phyloP scores from a whole-genome alignment of 2,113 vertebrate species.

The Reinhardtius hippoglossoides region DNA sequence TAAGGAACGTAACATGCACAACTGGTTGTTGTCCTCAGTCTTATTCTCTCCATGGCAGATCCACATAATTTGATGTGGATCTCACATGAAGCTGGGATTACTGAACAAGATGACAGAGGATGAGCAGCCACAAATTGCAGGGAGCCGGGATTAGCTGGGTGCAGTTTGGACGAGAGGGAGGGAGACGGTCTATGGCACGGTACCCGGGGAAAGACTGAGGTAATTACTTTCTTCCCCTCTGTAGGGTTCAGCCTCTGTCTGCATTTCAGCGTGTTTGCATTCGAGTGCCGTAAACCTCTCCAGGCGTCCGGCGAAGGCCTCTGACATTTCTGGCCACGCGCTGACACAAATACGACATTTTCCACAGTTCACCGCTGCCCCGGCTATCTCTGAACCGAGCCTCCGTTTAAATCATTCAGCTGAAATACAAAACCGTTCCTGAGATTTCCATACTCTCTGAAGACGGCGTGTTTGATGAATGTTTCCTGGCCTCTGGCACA shows the following conservation, averaged over 20 bases:
- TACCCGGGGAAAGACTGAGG: conserved; percentile 54
- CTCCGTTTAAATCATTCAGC: conserved; percentile 49
- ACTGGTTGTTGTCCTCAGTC: too few species aligned
- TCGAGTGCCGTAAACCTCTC: conserved; percentile 27
- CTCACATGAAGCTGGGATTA: conserved; percentile 40
- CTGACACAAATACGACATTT: conserved; percentile 45
- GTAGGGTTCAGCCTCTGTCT: conserved; percentile 27
- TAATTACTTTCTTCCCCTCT: conserved; percentile 50
- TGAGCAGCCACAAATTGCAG: conserved; percentile 72
- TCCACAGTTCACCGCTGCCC: conserved; percentile 48
- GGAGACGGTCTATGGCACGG: conserved; percentile 35
- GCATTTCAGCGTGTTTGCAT: conserved; percentile 16
- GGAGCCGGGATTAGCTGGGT: conserved; percentile 39
- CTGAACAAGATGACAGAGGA: conserved; percentile 67
- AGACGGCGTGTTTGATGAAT: conserved; percentile 34
- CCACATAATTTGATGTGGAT: conserved; percentile 15
- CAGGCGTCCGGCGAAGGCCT: conserved; percentile 16
- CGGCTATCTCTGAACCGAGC: conserved; percentile 25
- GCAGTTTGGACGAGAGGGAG: neutral
- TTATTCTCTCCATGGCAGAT: neutral
- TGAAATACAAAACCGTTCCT: conserved; percentile 28
- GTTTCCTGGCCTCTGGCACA: conserved; percentile 43
- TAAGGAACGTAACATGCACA: neutral
- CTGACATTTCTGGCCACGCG: conserved; percentile 40
- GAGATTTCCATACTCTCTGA: conserved; percentile 43